Evolutionary conservation across 2,888 invertebrate genomes (phyloP).

Genomic region (Heliothis peltigera): DNA sequence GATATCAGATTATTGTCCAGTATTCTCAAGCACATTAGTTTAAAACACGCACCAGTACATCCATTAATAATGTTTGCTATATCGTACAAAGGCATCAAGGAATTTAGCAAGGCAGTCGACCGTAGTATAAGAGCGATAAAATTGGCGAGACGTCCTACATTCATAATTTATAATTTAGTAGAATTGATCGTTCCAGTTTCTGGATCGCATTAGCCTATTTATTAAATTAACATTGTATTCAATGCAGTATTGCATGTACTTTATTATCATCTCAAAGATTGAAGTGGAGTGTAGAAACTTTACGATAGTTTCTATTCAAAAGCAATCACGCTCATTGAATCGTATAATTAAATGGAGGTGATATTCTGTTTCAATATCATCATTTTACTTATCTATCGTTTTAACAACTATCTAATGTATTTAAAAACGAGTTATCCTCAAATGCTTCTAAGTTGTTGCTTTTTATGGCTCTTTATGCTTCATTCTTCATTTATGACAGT

Average conservation of each 20-base stretch:
- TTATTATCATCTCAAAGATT: conserved; percentile 7
- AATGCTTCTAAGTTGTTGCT: conserved; percentile 42
- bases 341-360: conserved; percentile 19
- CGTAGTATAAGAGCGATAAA: conserved; percentile 59
- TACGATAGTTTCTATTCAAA: conserved; percentile 8
- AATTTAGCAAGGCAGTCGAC: conserved; percentile 65
- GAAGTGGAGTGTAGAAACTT: conserved; percentile 8
- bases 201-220: conserved; percentile 55
- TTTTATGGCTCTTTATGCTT: conserved; percentile 56
- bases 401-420: conserved; percentile 41
- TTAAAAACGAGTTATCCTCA: conserved; percentile 27
- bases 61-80: conserved; percentile 39
- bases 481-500: conserved; percentile 51
- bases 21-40: neutral
- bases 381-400: conserved; percentile 34
- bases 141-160: conserved; percentile 70
- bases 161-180: conserved; percentile 71
- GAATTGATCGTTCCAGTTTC: conserved; percentile 61
- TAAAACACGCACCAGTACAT: conserved; percentile 24
- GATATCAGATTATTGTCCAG: neutral
- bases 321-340: neutral
- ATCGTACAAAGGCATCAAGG: conserved; percentile 53
- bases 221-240: conserved; percentile 43
- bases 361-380: conserved; percentile 15
- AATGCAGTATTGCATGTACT: conserved; percentile 12